Base-by-base conservation (phyloP, 1,140 invertebrate species). In the Atopsyche davidsoni region DNA sequence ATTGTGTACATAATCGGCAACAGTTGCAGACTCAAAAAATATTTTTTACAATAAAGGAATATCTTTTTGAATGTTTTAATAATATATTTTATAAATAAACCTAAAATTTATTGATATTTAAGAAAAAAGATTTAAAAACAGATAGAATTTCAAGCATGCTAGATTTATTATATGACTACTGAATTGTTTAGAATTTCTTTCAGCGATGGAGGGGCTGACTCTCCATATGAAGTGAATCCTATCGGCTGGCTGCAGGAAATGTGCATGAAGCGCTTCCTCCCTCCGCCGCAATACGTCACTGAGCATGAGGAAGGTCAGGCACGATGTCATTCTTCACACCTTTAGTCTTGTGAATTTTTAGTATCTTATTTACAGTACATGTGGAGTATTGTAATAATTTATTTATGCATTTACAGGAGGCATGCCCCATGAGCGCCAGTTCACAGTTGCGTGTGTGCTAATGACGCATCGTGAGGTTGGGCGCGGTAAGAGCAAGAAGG, bases 171-270 rank as follows among this genome's bases (percentile, higher is more conserved):
- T n/a, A n/a, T n/a, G n/a, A n/a, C n/a, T n/a, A n/a, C n/a, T n/a
- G n/a, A n/a, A n/a, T n/a, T n/a, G n/a, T n/a, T n/a, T n/a, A n/a
- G n/a, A n/a, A n/a, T n/a, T n/a, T 17, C 56, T 62, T 60, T 6
- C 41, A 69, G 64, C 42, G 62, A 62, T 23, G 60, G 66, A 23
- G 25, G 35, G 3, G 64, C 69, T 17, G 70, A 72, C 3, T 61
- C 70, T 1, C 66, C 70, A 13, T 72, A 79, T 48, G 84, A 86
- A 57, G 83, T 85, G 58, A 97, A 98, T 69, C 95, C 94, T 11
- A 94, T 98, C 57, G 94, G 95, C 18, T 86, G 88, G 70, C 73
- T 98, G 9, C 94, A 97, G 72, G 95, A 98, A 70, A 81, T 96
- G 67, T 97, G 93, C 62, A 96, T 97, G 88, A 89, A 90, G 47